Conservation (phyloP, 1,140 invertebrate genomes). For the Drosophila miranda region DNA sequence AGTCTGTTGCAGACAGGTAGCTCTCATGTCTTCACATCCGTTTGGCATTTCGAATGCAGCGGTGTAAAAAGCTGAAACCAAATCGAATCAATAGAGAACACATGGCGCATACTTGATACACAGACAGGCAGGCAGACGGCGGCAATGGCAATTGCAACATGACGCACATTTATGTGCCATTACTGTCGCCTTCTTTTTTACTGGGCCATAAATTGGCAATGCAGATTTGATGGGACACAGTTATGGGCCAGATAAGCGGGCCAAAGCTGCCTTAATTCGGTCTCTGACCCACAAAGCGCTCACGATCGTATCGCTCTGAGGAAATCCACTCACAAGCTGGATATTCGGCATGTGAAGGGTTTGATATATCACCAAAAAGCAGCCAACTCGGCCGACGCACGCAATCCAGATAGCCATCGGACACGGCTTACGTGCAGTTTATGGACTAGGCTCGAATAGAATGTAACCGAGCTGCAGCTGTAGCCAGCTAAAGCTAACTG, state of each 20-base stretch:
- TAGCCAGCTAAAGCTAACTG: neutral
- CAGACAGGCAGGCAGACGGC: neutral
- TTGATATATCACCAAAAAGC: conserved; percentile 57
- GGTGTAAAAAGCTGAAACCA: conserved; percentile 20
- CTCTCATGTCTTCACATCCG: conserved; percentile 64
- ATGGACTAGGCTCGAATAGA: conserved; percentile 62
- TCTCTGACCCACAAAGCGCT: conserved; percentile 54
- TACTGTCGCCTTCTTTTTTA: conserved; percentile 63
- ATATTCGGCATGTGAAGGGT: conserved; percentile 55
- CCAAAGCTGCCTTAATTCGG: conserved; percentile 52
- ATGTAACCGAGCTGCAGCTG: conserved; percentile 55
- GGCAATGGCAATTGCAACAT: conserved; percentile 54
- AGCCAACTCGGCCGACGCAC: conserved; percentile 22
- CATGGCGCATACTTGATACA: conserved; percentile 67
- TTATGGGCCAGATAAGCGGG: conserved; percentile 38
- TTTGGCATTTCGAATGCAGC: conserved; percentile 42
- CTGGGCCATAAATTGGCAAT: conserved; percentile 63
- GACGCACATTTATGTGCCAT: conserved; percentile 68
- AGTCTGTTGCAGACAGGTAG: conserved; percentile 32
- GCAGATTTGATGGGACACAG: conserved; percentile 41
- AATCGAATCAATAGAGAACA: conserved; percentile 53
- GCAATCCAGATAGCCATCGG: conserved; percentile 63
- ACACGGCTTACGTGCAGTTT: conserved; percentile 68
- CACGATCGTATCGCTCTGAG: conserved; percentile 40
- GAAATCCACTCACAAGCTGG: conserved; percentile 29